These are phyloP conservation scores for Calosoma granatense DNA, from an alignment of 1,140 invertebrate genomes.

Conservation along the genomic window DNA sequence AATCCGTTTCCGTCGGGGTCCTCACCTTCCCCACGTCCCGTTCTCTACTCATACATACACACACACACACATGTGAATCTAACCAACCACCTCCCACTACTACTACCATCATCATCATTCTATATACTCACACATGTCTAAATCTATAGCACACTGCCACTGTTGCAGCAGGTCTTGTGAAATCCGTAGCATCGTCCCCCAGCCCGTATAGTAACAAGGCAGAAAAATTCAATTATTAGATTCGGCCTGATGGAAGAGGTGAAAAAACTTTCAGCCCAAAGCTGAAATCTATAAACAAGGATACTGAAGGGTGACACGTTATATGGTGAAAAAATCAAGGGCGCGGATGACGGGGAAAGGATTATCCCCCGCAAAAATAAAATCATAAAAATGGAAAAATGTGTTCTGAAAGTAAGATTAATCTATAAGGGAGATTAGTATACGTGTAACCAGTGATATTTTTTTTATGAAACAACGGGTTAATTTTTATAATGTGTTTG, in stretches of 20 bases:
- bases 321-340: neutral
- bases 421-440: constrained; percentile 3
- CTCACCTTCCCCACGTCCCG: neutral
- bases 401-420: constrained; percentile 7
- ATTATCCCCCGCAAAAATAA: neutral
- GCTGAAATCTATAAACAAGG: constrained; percentile 8
- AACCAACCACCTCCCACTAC: no score
- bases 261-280: neutral
- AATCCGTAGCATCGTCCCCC: neutral
- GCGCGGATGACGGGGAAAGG: neutral
- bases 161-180: no score
- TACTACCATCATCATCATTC: no score
- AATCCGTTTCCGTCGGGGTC: neutral
- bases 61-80: no score
- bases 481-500: constrained; percentile 4
- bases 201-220: neutral
- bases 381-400: constrained; percentile 8
- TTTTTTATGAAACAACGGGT: neutral
- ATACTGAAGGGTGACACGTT: neutral
- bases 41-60: no score
- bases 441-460: neutral
- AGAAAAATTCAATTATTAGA: neutral
- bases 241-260: neutral
- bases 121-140: no score
- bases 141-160: no score